Conservation (phyloP, 2,888 invertebrate species). For the Tetragonisca angustula region DNA sequence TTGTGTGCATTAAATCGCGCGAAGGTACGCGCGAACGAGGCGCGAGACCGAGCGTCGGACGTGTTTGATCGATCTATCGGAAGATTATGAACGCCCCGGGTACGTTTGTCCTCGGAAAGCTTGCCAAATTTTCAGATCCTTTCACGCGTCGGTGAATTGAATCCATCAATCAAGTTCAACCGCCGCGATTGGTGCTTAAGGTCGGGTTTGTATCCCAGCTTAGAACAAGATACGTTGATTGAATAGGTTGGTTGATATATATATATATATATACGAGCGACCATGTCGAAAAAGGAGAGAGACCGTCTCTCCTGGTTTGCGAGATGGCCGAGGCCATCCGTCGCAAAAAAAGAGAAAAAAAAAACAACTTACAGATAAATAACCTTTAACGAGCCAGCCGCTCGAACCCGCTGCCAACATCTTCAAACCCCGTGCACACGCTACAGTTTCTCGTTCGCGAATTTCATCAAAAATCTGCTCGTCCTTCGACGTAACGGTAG, state of each 20-base stretch:
- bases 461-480: conserved; percentile 22
- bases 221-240: conserved; percentile 81
- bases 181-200: conserved; percentile 79
- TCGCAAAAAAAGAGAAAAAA: conserved; percentile 28
- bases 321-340: not conserved
- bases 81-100: conserved; percentile 68
- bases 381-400: conserved; percentile 68
- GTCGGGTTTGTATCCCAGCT: conserved; percentile 76
- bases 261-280: conserved; percentile 73
- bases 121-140: conserved; percentile 68
- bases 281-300: conserved; percentile 66
- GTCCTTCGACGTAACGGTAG: not conserved
- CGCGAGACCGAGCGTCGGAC: conserved; percentile 49
- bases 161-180: conserved; percentile 78
- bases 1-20: not conserved
- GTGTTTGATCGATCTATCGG: conserved; percentile 65
- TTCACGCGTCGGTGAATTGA: conserved; percentile 74
- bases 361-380: conserved; percentile 68
- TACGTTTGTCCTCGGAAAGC: conserved; percentile 52
- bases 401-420: conserved; percentile 13
- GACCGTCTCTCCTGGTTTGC: conserved; percentile 55
- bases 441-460: conserved; percentile 16
- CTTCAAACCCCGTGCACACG: conserved; percentile 41
- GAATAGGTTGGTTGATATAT: conserved; percentile 77
- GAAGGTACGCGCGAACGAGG: not conserved